These are phyloP conservation scores for Gila robusta DNA, from an alignment of 2,797 vertebrate species.

Conservation along the genomic window DNA sequence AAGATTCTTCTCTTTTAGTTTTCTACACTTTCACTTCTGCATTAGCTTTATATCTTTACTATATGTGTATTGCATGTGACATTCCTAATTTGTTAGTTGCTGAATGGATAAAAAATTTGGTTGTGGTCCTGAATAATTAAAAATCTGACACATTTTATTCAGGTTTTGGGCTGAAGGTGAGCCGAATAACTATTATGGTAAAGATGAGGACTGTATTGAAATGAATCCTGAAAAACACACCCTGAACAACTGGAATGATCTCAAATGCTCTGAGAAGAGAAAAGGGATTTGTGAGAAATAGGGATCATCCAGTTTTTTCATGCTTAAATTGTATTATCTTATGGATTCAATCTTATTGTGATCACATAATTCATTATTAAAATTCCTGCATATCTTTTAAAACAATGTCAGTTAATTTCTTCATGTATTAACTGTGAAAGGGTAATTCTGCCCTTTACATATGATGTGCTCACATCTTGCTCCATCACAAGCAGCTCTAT, in stretches of 20 bases:
- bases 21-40: background rate
- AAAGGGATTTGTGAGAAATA: slow-evolving; percentile 9
- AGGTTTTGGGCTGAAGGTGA: background rate
- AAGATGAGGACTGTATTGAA: background rate
- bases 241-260: background rate
- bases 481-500: too few species aligned
- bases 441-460: too few species aligned
- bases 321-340: background rate
- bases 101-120: too few species aligned
- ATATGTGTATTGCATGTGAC: background rate
- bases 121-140: too few species aligned
- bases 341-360: background rate
- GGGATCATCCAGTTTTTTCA: too few species aligned
- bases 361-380: background rate
- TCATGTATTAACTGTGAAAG: too few species aligned
- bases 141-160: background rate
- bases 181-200: background rate
- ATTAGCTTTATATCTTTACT: too few species aligned
- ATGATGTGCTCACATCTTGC: too few species aligned
- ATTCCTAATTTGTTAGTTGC: too few species aligned
- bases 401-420: too few species aligned
- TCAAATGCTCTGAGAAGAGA: background rate
- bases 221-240: accelerated
- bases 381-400: background rate
- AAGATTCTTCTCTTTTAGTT: too few species aligned